phyloP scores from a whole-genome alignment of 1,140 invertebrate species.

The Wasmannia auropunctata region DNA sequence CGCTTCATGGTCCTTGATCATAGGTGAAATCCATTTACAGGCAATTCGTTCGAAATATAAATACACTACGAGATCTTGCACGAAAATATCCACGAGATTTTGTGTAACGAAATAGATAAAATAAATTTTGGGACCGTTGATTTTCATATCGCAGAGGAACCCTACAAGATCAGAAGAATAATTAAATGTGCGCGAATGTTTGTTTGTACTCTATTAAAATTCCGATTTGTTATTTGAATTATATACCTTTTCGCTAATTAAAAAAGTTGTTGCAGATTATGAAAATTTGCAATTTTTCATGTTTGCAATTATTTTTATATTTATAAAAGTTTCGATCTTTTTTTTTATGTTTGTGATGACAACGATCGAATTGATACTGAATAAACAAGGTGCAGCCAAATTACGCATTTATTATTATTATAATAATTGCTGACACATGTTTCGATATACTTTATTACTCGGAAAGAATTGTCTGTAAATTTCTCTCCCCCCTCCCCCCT shows the following conservation, averaged over 20 bases:
- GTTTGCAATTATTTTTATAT: neutral
- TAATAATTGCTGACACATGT: too few species aligned
- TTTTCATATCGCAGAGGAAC: neutral
- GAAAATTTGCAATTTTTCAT: neutral
- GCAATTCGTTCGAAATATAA: neutral
- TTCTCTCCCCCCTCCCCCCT: too few species aligned
- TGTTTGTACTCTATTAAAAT: neutral
- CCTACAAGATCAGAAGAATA: neutral
- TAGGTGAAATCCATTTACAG: neutral
- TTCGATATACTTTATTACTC: neutral
- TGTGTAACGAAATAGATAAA: neutral
- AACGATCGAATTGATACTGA: neutral
- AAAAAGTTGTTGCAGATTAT: neutral
- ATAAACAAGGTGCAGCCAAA: neutral
- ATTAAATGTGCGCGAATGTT: neutral
- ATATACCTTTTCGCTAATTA: neutral
- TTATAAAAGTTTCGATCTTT: neutral
- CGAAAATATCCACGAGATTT: slow-evolving; percentile 1
- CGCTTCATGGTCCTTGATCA: neutral
- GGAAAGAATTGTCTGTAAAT: neutral
- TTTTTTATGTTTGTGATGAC: neutral
- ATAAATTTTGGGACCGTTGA: neutral
- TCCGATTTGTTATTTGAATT: neutral
- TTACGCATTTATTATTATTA: slow-evolving; percentile 1
- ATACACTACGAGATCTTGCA: neutral